Percentiles rank a stretch among this genome's conserved stretches.
phyloP scores from a whole-genome alignment of 2,113 vertebrate species.

The Larimichthys polyactis region DNA sequence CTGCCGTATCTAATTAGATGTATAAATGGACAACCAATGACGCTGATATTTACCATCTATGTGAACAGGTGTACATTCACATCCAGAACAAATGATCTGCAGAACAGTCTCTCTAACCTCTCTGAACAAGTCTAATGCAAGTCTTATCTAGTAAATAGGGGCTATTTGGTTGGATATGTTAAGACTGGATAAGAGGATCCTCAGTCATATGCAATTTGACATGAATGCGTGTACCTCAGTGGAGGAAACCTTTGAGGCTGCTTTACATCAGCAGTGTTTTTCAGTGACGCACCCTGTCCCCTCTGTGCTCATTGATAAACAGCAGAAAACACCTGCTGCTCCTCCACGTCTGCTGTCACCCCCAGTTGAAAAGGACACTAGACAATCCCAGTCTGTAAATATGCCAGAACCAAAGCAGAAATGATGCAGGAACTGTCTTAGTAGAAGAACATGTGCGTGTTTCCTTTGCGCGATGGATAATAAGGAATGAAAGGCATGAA shows the following conservation, averaged over 20 bases:
- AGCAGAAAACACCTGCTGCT: slow-evolving; percentile 67
- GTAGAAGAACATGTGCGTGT: background rate
- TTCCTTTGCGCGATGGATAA: background rate
- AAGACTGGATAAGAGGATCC: background rate
- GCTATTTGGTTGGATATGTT: background rate
- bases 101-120: background rate
- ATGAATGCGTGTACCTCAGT: background rate
- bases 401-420: slow-evolving; percentile 30
- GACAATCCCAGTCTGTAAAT: slow-evolving; percentile 33
- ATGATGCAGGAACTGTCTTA: slow-evolving; percentile 4
- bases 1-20: slow-evolving; percentile 23
- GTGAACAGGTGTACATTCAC: slow-evolving; percentile 48
- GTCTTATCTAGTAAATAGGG: background rate
- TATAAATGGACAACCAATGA: slow-evolving; percentile 37
- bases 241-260: slow-evolving; percentile 37
- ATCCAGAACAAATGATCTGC: slow-evolving; percentile 8
- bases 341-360: slow-evolving; percentile 31
- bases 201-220: background rate
- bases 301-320: slow-evolving; percentile 55
- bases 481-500: slow-evolving; percentile 24
- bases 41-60: slow-evolving; percentile 35
- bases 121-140: background rate
- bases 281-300: slow-evolving; percentile 35
- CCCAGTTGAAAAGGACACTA: slow-evolving; percentile 15
- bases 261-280: slow-evolving; percentile 20